phyloP scores from a whole-genome alignment of 2,113 vertebrate species.

The Hiodon alosoides region DNA sequence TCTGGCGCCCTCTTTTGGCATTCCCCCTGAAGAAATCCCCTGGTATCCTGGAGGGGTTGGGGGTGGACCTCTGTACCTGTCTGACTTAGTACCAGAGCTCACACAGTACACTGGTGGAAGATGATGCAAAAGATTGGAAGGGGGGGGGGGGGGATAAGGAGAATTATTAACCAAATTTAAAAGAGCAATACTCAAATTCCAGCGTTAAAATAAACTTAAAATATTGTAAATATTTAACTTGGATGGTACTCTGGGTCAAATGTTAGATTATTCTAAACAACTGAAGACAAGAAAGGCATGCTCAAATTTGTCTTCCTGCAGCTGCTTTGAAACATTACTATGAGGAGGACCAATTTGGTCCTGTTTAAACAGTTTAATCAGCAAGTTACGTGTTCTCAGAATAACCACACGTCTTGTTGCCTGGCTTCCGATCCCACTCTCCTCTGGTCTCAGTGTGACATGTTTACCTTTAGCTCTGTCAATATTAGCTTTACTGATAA shows the following conservation, averaged over 20 bases:
- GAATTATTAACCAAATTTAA: constrained; percentile 56
- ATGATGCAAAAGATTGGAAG: constrained; percentile 17
- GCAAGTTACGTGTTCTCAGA: no score
- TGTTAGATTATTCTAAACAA: constrained; percentile 33
- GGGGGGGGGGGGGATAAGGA: constrained; percentile 41
- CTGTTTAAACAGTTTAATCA: no score
- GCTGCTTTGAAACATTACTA: no score
- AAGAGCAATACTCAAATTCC: constrained; percentile 35
- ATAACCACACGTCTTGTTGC: no score
- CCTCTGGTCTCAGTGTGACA: no score
- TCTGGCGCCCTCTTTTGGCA: constrained; percentile 69
- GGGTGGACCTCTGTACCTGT: constrained; percentile 91
- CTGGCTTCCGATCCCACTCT: no score
- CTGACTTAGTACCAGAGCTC: constrained; percentile 89
- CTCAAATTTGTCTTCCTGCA: no score
- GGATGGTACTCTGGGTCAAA: constrained; percentile 32
- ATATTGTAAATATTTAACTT: constrained; percentile 18
- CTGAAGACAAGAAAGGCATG: constrained; percentile 39
- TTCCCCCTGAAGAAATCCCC: constrained; percentile 87
- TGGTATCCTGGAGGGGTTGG: constrained; percentile 94
- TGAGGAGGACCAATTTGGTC: no score
- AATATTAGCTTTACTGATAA: no score
- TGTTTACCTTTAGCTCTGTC: no score
- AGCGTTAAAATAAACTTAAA: constrained; percentile 46
- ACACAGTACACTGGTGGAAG: constrained; percentile 90